A percentile compares a stretch with the other conserved stretches of the same genome.
Evolutionary conservation across 2,888 invertebrate genomes (phyloP).

Genomic region (Xanthorhoe spadicearia): DNA sequence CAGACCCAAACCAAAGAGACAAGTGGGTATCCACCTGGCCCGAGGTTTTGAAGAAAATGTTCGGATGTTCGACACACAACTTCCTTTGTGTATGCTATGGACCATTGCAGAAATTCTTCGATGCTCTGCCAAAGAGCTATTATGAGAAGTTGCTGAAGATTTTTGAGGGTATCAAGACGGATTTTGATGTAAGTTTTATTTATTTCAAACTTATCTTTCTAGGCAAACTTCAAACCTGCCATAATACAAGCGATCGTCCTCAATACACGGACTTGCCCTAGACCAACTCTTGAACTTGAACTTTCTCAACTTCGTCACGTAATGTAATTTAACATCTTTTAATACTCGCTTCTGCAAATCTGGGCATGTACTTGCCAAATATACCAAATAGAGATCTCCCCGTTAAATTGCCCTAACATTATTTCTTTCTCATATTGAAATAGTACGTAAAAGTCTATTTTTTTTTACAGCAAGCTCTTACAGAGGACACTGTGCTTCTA

Average conservation of each 20-base stretch:
- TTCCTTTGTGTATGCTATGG: conserved; percentile 87
- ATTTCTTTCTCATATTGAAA: too few relatives aligned
- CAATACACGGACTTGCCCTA: too few relatives aligned
- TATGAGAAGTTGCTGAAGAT: conserved; percentile 80
- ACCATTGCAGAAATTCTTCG: conserved; percentile 85
- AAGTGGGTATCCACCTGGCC: conserved; percentile 85
- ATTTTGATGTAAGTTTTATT: conserved; percentile 79
- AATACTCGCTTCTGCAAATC: too few relatives aligned
- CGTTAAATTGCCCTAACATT: too few relatives aligned
- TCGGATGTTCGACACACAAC: conserved; percentile 87
- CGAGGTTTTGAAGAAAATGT: conserved; percentile 87
- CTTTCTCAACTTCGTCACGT: too few relatives aligned
- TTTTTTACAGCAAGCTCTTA: conserved; percentile 82
- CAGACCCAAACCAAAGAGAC: conserved; percentile 86
- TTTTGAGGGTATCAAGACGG: conserved; percentile 84
- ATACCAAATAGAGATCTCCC: too few relatives aligned
- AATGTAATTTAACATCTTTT: too few relatives aligned
- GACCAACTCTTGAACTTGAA: too few relatives aligned
- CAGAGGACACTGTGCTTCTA: conserved; percentile 88
- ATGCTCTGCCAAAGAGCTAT: conserved; percentile 83
- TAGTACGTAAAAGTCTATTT: background rate
- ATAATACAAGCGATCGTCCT: too few relatives aligned
- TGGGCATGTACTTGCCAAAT: too few relatives aligned
- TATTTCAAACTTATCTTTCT: too few relatives aligned
- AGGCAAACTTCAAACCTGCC: too few relatives aligned